Evolutionary conservation across 2,113 vertebrate species (phyloP).

Genomic region (Cyanoramphus novaezelandiae): DNA sequence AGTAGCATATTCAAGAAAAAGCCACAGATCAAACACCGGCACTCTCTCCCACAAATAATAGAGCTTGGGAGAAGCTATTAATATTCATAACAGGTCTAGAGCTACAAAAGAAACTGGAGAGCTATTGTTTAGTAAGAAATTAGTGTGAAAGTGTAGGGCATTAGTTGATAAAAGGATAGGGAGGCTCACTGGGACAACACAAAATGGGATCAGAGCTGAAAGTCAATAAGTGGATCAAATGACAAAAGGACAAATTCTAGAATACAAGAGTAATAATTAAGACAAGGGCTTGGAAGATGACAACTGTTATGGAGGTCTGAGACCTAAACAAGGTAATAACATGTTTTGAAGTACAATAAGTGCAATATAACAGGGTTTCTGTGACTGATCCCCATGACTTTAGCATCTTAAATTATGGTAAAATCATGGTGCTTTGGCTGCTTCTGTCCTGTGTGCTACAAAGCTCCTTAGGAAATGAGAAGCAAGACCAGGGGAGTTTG

Average conservation of each 20-base stretch:
- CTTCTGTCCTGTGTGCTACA: neutral
- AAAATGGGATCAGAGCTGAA: conserved; percentile 48
- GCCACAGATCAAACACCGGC: conserved; percentile 74
- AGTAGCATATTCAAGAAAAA: conserved; percentile 55
- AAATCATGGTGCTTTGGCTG: neutral
- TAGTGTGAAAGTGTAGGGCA: conserved; percentile 60
- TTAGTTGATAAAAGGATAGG: conserved; percentile 73
- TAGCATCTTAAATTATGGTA: neutral
- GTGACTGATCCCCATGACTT: neutral
- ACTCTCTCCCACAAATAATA: conserved; percentile 70
- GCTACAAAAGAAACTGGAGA: conserved; percentile 73
- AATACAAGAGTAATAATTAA: conserved; percentile 37
- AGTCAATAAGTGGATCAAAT: conserved; percentile 56
- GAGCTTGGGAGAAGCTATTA: conserved; percentile 74
- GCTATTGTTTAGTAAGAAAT: conserved; percentile 73
- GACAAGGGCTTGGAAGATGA: neutral
- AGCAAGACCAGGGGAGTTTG: neutral
- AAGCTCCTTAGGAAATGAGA: neutral
- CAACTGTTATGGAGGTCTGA: neutral
- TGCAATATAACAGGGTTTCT: neutral
- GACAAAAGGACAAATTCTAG: conserved; percentile 14
- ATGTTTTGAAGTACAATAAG: neutral
- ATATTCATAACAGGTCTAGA: conserved; percentile 76
- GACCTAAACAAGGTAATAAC: neutral
- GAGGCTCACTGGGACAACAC: neutral